Evolutionary conservation across 2,888 invertebrate genomes (phyloP).

Genomic region (Acanthacorydalis orientalis): DNA sequence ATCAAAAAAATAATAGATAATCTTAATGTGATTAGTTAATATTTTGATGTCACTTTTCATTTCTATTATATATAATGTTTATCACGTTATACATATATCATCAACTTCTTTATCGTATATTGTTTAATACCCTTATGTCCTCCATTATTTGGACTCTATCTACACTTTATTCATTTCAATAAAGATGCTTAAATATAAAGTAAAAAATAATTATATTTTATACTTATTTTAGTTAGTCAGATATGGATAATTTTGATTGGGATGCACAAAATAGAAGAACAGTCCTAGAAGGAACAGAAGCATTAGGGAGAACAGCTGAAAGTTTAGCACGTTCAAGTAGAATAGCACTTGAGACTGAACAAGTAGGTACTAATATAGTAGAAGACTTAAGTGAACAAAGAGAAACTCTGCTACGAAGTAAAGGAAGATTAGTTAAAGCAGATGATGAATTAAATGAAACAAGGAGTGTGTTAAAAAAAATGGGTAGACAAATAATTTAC

Average conservation of each 20-base stretch:
- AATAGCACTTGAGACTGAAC: conserved; percentile 65
- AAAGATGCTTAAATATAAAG: no score
- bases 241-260: conserved; percentile 21
- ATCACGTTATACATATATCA: no score
- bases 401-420: conserved; percentile 49
- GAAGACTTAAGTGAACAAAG: conserved; percentile 59
- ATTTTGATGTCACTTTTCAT: no score
- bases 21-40: no score
- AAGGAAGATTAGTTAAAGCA: conserved; percentile 49
- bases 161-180: no score
- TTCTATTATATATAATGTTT: no score
- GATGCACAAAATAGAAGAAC: conserved; percentile 38
- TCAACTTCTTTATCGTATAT: no score
- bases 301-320: conserved; percentile 40
- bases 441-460: conserved; percentile 51
- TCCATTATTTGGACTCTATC: no score
- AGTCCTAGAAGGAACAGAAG: conserved; percentile 34
- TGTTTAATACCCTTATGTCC: no score
- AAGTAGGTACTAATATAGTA: conserved; percentile 59
- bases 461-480: conserved; percentile 41
- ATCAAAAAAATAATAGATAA: no score
- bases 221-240: no score
- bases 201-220: no score
- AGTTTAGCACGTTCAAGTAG: conserved; percentile 52
- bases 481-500: conserved; percentile 51